These are phyloP conservation scores for Ormyrus pomaceus DNA, from an alignment of 2,888 invertebrate species.

Conservation along the genomic window DNA sequence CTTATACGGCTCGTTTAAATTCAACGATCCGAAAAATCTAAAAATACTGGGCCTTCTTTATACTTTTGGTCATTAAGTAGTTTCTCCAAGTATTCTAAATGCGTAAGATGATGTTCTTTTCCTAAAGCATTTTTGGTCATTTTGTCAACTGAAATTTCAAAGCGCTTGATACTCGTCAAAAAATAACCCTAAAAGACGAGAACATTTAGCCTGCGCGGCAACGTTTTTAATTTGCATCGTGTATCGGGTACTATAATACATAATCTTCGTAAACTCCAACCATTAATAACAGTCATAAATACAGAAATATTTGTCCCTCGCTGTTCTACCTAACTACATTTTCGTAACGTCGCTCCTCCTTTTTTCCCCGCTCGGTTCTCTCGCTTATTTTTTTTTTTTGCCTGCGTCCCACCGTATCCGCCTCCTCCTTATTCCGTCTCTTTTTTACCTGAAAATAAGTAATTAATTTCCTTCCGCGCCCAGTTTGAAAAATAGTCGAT, in stretches of 20 bases:
- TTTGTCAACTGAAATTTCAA: too few relatives aligned
- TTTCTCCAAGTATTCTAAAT: too few relatives aligned
- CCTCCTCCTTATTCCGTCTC: background rate
- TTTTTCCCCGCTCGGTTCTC: slow-evolving; percentile 22
- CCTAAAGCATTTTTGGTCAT: too few relatives aligned
- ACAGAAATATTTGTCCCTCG: slow-evolving; percentile 54
- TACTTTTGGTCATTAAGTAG: too few relatives aligned
- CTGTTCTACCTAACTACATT: slow-evolving; percentile 11
- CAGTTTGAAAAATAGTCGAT: slow-evolving; percentile 52
- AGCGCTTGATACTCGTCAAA: background rate
- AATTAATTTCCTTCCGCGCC: slow-evolving; percentile 52
- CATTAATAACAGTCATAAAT: slow-evolving; percentile 57
- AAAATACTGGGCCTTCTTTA: too few relatives aligned
- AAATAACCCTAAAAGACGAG: background rate
- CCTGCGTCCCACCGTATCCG: slow-evolving; percentile 1
- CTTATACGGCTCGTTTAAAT: too few relatives aligned
- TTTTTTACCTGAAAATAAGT: slow-evolving; percentile 45
- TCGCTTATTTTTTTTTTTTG: slow-evolving; percentile 26
- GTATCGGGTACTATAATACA: slow-evolving; percentile 10
- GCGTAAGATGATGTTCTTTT: too few relatives aligned
- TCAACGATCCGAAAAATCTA: too few relatives aligned
- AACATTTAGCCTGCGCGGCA: background rate
- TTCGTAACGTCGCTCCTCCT: slow-evolving; percentile 36
- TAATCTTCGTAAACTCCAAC: slow-evolving; percentile 42
- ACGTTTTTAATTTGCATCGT: slow-evolving; percentile 49